These are phyloP conservation scores for Suncus etruscus DNA, from an alignment of 2,113 vertebrate genomes.

Conservation along the genomic window DNA sequence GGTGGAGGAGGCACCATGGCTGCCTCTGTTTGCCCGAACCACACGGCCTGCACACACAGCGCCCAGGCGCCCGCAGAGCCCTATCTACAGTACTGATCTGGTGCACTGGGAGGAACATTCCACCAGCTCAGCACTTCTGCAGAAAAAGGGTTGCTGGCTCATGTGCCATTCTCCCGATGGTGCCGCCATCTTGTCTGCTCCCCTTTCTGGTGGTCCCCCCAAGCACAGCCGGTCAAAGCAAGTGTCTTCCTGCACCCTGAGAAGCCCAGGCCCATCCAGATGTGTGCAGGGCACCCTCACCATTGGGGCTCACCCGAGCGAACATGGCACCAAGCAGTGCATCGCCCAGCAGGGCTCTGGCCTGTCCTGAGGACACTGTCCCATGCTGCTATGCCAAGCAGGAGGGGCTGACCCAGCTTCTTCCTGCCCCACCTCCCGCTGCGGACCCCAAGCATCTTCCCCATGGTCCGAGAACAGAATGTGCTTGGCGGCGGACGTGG, in stretches of 20 bases:
- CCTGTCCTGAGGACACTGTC: not conserved
- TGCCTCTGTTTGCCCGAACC: slow-evolving; percentile 68
- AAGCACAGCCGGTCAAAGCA: not conserved
- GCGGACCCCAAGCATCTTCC: slow-evolving; percentile 8
- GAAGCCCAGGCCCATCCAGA: no score
- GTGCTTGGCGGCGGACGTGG: slow-evolving; percentile 73
- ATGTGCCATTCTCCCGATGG: slow-evolving; percentile 61
- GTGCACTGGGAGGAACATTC: slow-evolving; percentile 67
- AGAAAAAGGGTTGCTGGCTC: slow-evolving; percentile 72
- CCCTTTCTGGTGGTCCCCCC: slow-evolving; percentile 12
- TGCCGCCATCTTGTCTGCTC: slow-evolving; percentile 28
- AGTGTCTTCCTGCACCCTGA: not conserved
- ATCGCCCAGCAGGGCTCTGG: not conserved
- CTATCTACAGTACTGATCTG: slow-evolving; percentile 81
- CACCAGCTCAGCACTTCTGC: slow-evolving; percentile 84
- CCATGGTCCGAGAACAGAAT: slow-evolving; percentile 67
- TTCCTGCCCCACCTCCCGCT: slow-evolving; percentile 61
- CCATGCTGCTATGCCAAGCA: not conserved
- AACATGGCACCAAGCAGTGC: no score
- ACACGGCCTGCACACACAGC: slow-evolving; percentile 38
- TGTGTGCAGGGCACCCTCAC: no score
- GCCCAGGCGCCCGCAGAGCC: slow-evolving; percentile 18
- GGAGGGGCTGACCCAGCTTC: not conserved
- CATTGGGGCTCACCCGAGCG: no score
- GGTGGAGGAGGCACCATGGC: not conserved